Base-by-base conservation (phyloP, 2,888 invertebrate genomes). In the Corythucha ciliata region DNA sequence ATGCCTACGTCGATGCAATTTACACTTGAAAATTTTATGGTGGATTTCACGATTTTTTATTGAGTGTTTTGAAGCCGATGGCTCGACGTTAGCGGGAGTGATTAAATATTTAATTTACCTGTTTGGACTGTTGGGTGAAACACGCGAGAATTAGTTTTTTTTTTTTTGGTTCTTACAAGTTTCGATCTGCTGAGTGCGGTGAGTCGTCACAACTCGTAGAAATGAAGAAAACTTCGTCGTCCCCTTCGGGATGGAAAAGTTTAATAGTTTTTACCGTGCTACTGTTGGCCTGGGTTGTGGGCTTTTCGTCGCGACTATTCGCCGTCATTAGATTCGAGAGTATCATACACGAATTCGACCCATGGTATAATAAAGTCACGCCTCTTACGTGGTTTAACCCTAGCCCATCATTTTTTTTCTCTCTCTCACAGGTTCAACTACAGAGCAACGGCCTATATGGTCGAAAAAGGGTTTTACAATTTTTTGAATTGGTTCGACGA, bases 401-500 rank as follows among this genome's bases (percentile, higher is more conserved):
- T 24, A 8, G 22, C 7, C 10, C 7, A 37, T 33, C 5, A 22
- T 42, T 32, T 49, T 49, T 12, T 27, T 42, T 42, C 25, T 14
- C 5, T 10, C 8, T 25, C 16, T 71, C 73, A 50, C 67, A 92
- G 92, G 92, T 98, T 99, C 69, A 99, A 99, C 73, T 98, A 99
- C 69, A 81, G 98, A 65, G 86, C 97, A 1, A 98, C 98, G 5
- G 94, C 94, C 16, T 92, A 96, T 68, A 98, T 98, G 97, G 97
- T 97, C 21, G 81, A 96, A 69, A 88, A 97, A 84, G 97, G 96
- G 27, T 99, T 92, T 72, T 99, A 99, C 72, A 90, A 97, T 68
- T 98, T 99, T 69, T 73, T 98, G 57, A 99, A 99, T 71, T 99
- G 98, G 98, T 99, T 99, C 68, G 98, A 98, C 69, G 98, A 99